Evolutionary conservation across 2,888 invertebrate species (phyloP).

Genomic region (Drosophila robusta): DNA sequence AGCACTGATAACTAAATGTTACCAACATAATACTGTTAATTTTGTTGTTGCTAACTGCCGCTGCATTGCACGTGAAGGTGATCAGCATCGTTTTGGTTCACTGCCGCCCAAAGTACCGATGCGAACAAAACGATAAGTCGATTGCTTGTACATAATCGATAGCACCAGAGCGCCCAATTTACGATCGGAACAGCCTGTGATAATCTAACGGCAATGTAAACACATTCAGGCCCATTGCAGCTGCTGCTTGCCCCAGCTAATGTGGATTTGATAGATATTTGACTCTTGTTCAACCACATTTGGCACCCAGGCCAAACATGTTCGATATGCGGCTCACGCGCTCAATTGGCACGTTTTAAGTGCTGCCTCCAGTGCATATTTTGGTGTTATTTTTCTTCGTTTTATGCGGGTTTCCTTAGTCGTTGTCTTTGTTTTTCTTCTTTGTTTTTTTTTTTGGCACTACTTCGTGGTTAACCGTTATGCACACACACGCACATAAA

Average conservation of each 20-base stretch:
- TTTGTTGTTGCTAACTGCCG: neutral
- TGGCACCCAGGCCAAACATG: slow-evolving; percentile 36
- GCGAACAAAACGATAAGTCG: neutral
- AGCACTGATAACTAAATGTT: neutral
- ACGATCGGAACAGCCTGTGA: slow-evolving; percentile 12
- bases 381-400: slow-evolving; percentile 37
- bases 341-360: slow-evolving; percentile 70
- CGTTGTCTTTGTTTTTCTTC: slow-evolving; percentile 7
- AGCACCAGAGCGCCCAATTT: neutral
- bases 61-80: neutral
- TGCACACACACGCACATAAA: slow-evolving; percentile 24
- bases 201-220: slow-evolving; percentile 30
- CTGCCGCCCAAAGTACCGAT: no score
- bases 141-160: slow-evolving; percentile 9
- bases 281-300: slow-evolving; percentile 39
- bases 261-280: slow-evolving; percentile 71
- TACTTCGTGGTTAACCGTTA: slow-evolving; percentile 52
- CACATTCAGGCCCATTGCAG: slow-evolving; percentile 26
- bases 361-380: slow-evolving; percentile 59
- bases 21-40: slow-evolving; percentile 2
- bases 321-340: slow-evolving; percentile 69
- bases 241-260: slow-evolving; percentile 45
- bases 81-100: no score
- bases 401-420: slow-evolving; percentile 22
- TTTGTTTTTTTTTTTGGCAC: slow-evolving; percentile 22